Percentiles rank a stretch among this genome's conserved stretches.
These are phyloP conservation scores for Sympetrum striolatum DNA, from an alignment of 2,888 invertebrate species.

Conservation along the genomic window DNA sequence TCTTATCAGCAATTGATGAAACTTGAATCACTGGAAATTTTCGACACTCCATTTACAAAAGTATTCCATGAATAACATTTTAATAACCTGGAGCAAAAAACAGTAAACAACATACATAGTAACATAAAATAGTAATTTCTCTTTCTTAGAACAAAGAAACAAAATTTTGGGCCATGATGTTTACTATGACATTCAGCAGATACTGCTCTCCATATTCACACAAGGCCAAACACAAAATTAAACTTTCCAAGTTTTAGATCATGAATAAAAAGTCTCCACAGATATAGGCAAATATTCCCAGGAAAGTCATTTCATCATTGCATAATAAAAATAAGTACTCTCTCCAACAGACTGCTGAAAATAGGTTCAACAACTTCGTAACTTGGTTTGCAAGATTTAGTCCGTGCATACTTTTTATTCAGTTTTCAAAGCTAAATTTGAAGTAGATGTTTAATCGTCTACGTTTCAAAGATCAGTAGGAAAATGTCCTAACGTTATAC, in stretches of 20 bases:
- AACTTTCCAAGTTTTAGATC: not conserved
- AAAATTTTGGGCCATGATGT: not conserved
- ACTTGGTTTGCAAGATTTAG: not conserved
- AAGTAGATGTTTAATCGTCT: not conserved
- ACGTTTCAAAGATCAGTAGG: not conserved
- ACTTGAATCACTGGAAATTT: not conserved
- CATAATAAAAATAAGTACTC: constrained; percentile 27
- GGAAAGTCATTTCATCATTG: not conserved
- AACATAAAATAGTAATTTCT: not conserved
- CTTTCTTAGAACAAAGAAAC: not conserved
- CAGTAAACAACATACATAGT: not conserved
- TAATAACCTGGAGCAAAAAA: not conserved
- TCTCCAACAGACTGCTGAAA: constrained; percentile 5
- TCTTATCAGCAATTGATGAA: not conserved
- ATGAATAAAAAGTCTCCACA: not conserved
- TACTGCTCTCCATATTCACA: not conserved
- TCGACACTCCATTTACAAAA: constrained; percentile 1
- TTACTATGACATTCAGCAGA: not conserved
- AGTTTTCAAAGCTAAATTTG: not conserved
- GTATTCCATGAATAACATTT: not conserved
- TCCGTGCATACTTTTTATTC: not conserved
- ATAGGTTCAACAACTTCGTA: not conserved
- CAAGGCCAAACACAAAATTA: not conserved
- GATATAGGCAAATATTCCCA: constrained; percentile 12
- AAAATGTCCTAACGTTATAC: not conserved